A percentile compares a stretch with the other conserved stretches of the same genome.
Evolutionary conservation across 2,888 invertebrate species (phyloP).

Genomic region (Elmis aenea): DNA sequence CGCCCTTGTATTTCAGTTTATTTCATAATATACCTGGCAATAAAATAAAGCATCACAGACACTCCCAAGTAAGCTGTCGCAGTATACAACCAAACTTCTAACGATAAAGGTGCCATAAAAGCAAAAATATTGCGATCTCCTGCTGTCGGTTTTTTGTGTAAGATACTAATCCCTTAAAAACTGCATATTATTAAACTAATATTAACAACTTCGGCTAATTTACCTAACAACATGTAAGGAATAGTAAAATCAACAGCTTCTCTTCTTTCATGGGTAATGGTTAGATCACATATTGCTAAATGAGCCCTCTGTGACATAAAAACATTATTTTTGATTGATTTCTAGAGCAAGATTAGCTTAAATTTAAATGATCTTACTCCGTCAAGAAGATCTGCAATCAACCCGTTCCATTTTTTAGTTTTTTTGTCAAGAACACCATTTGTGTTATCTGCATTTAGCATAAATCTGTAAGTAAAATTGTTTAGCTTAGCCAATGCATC

Average conservation of each 20-base stretch:
- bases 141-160: slow-evolving; percentile 75
- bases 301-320: slow-evolving; percentile 73
- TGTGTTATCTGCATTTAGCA: slow-evolving; percentile 61
- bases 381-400: slow-evolving; percentile 69
- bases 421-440: slow-evolving; percentile 66
- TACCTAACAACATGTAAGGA: slow-evolving; percentile 93
- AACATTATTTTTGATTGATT: not conserved
- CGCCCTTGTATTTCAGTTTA: too few species aligned
- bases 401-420: slow-evolving; percentile 72
- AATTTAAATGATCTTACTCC: slow-evolving; percentile 57
- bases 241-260: slow-evolving; percentile 88
- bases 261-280: slow-evolving; percentile 87
- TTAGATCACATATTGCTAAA: slow-evolving; percentile 91
- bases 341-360: not conserved
- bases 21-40: slow-evolving; percentile 64
- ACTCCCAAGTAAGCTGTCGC: slow-evolving; percentile 78
- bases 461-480: slow-evolving; percentile 62
- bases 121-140: slow-evolving; percentile 47
- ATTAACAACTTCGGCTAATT: slow-evolving; percentile 10
- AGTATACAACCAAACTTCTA: slow-evolving; percentile 87
- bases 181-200: slow-evolving; percentile 2
- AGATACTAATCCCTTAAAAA: slow-evolving; percentile 60
- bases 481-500: slow-evolving; percentile 60
- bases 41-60: slow-evolving; percentile 73
- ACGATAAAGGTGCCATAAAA: slow-evolving; percentile 81